A percentile compares a stretch with the other conserved stretches of the same genome.
These are phyloP conservation scores for Eledona agricola DNA, from an alignment of 2,888 invertebrate species.

Conservation along the genomic window DNA sequence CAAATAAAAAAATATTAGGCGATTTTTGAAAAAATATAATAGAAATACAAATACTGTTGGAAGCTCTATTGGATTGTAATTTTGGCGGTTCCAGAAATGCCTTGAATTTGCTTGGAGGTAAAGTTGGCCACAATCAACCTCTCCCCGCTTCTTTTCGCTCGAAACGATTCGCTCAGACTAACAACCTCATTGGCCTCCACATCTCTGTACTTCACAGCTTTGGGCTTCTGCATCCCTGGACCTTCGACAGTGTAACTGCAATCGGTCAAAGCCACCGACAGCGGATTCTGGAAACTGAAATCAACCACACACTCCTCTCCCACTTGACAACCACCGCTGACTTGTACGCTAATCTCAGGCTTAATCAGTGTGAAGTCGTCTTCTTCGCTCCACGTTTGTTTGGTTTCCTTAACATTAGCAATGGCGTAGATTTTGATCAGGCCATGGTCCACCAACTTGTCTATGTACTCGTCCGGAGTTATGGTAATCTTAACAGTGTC, in stretches of 20 bases:
- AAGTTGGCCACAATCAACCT: slow-evolving; percentile 73
- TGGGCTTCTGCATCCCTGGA: slow-evolving; percentile 70
- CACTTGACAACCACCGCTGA: slow-evolving; percentile 65
- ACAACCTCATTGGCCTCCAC: slow-evolving; percentile 72
- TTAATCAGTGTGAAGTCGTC: slow-evolving; percentile 76
- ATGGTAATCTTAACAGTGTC: slow-evolving; percentile 71
- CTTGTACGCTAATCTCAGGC: slow-evolving; percentile 73
- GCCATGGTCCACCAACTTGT: slow-evolving; percentile 74
- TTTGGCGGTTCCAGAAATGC: slow-evolving; percentile 68
- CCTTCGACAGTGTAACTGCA: slow-evolving; percentile 78
- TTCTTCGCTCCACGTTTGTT: slow-evolving; percentile 78
- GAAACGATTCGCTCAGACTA: slow-evolving; percentile 69
- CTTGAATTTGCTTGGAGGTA: slow-evolving; percentile 72
- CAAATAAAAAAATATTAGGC: too few species aligned
- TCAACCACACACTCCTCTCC: slow-evolving; percentile 67
- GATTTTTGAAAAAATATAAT: too few species aligned
- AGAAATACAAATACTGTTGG: too few species aligned
- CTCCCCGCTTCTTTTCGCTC: slow-evolving; percentile 68
- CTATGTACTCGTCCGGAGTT: slow-evolving; percentile 73
- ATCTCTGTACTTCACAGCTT: slow-evolving; percentile 69
- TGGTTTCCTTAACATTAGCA: slow-evolving; percentile 76
- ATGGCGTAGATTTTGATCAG: slow-evolving; percentile 78
- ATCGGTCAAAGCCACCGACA: slow-evolving; percentile 70
- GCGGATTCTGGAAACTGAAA: slow-evolving; percentile 74
- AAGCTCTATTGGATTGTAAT: slow-evolving; percentile 54